Evolutionary conservation across 2,888 invertebrate genomes (phyloP).

Genomic region (Tinea trinotella): DNA sequence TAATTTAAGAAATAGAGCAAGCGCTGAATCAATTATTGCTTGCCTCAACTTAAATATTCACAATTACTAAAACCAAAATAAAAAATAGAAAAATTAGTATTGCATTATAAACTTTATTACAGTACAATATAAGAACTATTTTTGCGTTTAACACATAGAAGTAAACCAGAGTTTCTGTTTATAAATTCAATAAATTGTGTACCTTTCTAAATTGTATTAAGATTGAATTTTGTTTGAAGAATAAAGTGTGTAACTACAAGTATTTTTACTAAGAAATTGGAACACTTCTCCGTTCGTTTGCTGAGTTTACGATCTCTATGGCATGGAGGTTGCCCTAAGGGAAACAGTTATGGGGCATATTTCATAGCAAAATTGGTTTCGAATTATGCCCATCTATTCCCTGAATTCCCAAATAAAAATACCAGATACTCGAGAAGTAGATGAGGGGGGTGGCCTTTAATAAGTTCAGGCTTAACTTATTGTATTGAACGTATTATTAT

Average conservation of each 20-base stretch:
- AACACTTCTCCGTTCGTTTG: not conserved
- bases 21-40: no score
- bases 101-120: not conserved
- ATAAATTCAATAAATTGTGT: no score
- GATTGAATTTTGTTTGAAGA: not conserved
- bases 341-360: not conserved
- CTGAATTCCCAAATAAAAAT: not conserved
- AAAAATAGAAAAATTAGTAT: not conserved
- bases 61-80: no score
- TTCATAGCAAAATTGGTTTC: constrained; percentile 1
- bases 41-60: no score
- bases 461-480: no score
- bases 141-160: not conserved
- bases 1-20: no score
- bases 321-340: not conserved
- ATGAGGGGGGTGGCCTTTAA: no score
- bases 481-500: no score
- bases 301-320: not conserved
- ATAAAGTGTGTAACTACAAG: not conserved
- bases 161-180: not conserved
- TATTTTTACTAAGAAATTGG: not conserved
- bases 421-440: no score
- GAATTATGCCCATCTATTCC: not conserved
- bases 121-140: not conserved
- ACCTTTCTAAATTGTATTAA: no score